Evolutionary conservation across 2,113 vertebrate species (phyloP), one percentile per base, ranked within the genome.

Genomic region (Elanus axillaris): DNA sequence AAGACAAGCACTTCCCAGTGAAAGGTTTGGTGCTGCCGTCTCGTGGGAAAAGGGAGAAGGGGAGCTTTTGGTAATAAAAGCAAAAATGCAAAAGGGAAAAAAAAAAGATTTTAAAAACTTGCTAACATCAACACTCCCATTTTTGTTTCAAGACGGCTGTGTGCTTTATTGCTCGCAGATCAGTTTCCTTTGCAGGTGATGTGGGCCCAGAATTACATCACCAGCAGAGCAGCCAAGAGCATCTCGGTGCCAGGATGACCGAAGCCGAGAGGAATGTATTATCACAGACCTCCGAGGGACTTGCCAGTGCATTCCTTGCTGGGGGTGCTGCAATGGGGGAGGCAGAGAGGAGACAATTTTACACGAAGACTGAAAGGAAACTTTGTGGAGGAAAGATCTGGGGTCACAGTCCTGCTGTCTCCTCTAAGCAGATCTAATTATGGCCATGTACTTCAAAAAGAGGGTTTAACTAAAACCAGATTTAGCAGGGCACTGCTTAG

Each of bases 191-290:
- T 97, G 95, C 97, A 98, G 98, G 98, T 98, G 98, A 97, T 95
- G 85, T 2, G 77, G 97, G 97, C 97, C 96, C 82, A 97, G 94
- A 95, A 98, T 98, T 97, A 99, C 98, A 98, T 98, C 98, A 98
- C 97, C 97, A 96, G 94, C 92, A 86, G 96, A 97, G 93, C 95
- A 98, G 98, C 97, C 96, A 98, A 97, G 95, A 98, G 97, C 97
- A 92, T 97, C 94, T 79, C 34, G 0, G 93, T 98, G 97, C 97
- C 97, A 98, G 92, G 90, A 98, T 99, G 98, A 99, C 98, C 88
- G n/a, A 97, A 99, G 96, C 94, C 3, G 4, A 91, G 92, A 98
- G 98, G 98, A 99, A 99, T 99, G 98, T 96, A 97, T 96, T 97
- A 97, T 97, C 95, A 96, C 95, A 96, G 89, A 87, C 93, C 97